phyloP scores from a whole-genome alignment of 1,140 invertebrate species.

The Drosophila setifemur region DNA sequence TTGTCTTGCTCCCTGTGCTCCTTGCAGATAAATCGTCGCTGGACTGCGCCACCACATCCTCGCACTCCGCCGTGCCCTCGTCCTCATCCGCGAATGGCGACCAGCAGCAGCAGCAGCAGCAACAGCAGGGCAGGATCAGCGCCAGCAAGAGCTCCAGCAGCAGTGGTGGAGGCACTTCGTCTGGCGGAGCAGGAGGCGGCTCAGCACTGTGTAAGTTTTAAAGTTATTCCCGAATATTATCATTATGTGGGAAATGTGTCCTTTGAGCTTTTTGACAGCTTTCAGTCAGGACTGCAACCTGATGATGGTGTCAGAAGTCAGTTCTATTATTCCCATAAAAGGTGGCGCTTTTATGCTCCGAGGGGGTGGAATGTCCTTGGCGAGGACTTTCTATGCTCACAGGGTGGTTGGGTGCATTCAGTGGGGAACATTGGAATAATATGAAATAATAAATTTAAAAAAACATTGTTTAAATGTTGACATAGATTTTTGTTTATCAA shows the following conservation, averaged over 20 bases:
- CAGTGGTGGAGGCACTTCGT: constrained; percentile 6
- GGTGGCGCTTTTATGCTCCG: constrained; percentile 42
- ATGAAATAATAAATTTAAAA: no score
- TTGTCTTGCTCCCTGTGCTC: constrained; percentile 17
- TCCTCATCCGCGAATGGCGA: constrained; percentile 46
- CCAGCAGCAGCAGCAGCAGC: constrained; percentile 52
- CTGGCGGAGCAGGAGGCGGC: constrained; percentile 8
- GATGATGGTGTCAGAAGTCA: constrained; percentile 1
- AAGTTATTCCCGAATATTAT: not conserved
- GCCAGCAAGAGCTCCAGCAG: constrained; percentile 59
- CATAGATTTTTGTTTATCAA: no score
- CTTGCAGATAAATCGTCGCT: constrained; percentile 76
- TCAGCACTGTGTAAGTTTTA: constrained; percentile 69
- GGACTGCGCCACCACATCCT: constrained; percentile 70
- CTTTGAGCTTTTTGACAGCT: constrained; percentile 67
- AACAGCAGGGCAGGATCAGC: constrained; percentile 68
- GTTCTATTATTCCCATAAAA: constrained; percentile 5
- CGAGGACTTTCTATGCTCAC: not conserved
- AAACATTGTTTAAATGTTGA: no score
- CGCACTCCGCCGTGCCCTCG: constrained; percentile 51
- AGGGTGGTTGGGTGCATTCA: not conserved
- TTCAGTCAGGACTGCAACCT: constrained; percentile 67
- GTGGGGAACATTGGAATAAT: no score
- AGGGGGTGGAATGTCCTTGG: constrained; percentile 11
- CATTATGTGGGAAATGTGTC: constrained; percentile 19